Conservation (phyloP, 2,113 vertebrate species). For the Cyphomyrus discorhynchus region DNA sequence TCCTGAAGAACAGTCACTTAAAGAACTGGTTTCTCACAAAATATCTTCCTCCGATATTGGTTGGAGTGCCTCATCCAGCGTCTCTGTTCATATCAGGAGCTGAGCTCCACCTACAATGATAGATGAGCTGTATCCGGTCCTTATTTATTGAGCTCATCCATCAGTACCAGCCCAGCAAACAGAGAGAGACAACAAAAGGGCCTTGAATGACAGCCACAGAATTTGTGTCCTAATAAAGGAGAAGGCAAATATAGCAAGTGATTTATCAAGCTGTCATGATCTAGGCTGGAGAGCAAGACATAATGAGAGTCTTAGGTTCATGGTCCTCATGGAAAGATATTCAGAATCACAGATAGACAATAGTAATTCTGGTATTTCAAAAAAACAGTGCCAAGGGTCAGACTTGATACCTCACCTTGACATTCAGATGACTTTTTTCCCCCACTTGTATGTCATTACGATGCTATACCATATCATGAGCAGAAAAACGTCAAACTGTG, state of each 20-base stretch:
- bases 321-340: neutral
- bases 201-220: conserved; percentile 32
- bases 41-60: conserved; percentile 15
- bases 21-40: conserved; percentile 15
- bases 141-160: conserved; percentile 44
- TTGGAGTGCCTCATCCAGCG: neutral
- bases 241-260: conserved; percentile 43
- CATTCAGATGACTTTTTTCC: neutral
- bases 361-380: neutral
- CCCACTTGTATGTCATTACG: neutral
- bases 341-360: neutral
- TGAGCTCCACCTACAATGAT: conserved; percentile 27
- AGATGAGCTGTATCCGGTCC: conserved; percentile 34
- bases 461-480: neutral
- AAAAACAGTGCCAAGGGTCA: neutral
- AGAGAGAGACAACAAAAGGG: conserved; percentile 33
- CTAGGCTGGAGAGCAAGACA: conserved; percentile 20
- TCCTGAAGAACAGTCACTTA: neutral
- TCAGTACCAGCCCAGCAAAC: conserved; percentile 33
- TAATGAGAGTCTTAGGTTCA: conserved; percentile 34
- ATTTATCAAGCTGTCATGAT: conserved; percentile 42
- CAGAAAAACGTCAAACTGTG: neutral
- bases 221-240: conserved; percentile 47
- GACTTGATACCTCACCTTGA: neutral
- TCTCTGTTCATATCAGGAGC: neutral